Conservation (phyloP, 2,797 vertebrate genomes). For the Cynopterus sphinx region DNA sequence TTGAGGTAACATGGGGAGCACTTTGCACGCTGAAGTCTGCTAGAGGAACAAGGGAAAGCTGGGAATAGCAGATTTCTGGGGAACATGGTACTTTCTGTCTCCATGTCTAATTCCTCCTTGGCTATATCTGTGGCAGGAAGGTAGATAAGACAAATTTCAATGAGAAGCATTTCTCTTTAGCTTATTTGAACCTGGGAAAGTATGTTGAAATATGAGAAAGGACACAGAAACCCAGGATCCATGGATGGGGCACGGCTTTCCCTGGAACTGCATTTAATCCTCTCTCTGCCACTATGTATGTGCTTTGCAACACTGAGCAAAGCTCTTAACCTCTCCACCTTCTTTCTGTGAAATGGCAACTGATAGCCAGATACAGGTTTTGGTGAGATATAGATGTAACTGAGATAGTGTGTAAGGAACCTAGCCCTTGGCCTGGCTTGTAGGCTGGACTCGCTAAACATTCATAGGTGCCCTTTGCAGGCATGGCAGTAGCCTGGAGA, state of each 20-base stretch:
- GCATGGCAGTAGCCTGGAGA: neutral
- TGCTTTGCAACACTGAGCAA: neutral
- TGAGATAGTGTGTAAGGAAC: neutral
- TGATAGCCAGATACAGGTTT: neutral
- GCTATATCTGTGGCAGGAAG: neutral
- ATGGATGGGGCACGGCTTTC: fast-evolving
- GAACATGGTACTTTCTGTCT: fast-evolving
- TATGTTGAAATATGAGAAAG: neutral
- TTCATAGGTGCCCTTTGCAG: neutral
- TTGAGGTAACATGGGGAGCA: neutral
- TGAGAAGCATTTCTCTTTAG: neutral
- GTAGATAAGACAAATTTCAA: neutral
- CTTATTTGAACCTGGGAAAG: neutral
- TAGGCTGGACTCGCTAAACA: fast-evolving
- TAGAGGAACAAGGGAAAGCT: neutral
- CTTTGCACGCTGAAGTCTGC: neutral
- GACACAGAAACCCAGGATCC: neutral
- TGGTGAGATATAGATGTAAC: neutral
- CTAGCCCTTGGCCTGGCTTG: neutral
- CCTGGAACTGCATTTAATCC: neutral
- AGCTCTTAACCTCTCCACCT: neutral
- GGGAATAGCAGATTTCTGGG: neutral
- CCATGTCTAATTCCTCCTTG: neutral
- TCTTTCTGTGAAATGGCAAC: neutral
- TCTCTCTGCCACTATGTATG: fast-evolving